Evolutionary conservation across 2,113 vertebrate species (phyloP).

Genomic region (Glaucomys volans): DNA sequence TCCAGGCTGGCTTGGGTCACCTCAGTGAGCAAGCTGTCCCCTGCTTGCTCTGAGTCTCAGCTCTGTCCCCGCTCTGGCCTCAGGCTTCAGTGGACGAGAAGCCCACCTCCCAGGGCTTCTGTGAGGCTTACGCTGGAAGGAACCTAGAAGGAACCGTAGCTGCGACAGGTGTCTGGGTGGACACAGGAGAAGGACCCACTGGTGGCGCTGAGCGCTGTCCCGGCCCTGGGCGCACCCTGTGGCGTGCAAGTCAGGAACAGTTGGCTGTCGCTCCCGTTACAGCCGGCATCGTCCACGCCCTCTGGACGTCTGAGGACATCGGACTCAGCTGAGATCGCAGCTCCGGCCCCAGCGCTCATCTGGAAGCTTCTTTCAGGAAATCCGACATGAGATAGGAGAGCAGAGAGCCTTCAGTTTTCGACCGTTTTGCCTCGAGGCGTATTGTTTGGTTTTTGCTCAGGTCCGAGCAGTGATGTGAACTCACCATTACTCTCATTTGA

Average conservation of each 20-base stretch:
- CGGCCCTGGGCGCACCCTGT: background rate
- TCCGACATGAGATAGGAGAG: background rate
- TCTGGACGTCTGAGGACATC: background rate
- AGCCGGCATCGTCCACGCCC: background rate
- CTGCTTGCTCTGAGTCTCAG: background rate
- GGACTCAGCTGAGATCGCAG: too few relatives aligned
- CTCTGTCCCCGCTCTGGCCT: background rate
- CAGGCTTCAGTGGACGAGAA: background rate
- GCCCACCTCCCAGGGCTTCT: background rate
- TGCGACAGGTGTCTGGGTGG: too few relatives aligned
- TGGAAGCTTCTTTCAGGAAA: conserved; percentile 15
- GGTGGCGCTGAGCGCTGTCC: background rate
- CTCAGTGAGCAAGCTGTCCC: background rate
- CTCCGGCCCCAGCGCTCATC: background rate
- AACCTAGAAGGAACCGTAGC: too few relatives aligned
- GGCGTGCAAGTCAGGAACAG: background rate
- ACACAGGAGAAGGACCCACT: background rate
- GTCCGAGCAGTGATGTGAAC: background rate
- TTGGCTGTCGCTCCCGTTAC: background rate
- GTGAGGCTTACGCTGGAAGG: background rate
- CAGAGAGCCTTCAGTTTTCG: accelerated
- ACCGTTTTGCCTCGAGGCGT: background rate
- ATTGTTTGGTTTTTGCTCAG: background rate
- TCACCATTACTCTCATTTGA: background rate
- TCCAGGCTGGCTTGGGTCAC: background rate